phyloP scores from a whole-genome alignment of 2,113 vertebrate genomes.

The Connochaetes taurinus region DNA sequence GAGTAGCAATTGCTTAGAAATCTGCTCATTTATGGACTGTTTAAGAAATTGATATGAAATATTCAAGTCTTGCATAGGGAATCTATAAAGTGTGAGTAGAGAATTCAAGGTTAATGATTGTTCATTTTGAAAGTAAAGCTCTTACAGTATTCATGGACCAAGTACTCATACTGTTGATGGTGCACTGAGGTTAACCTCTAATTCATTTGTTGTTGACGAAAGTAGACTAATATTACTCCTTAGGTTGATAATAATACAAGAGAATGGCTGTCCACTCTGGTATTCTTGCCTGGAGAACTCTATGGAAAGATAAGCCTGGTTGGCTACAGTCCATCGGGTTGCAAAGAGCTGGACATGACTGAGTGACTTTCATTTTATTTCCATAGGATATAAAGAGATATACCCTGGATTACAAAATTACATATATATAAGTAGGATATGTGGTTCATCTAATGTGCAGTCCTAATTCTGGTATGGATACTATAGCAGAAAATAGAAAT shows the following conservation, averaged over 20 bases:
- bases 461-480: neutral
- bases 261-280: neutral
- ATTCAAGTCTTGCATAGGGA: neutral
- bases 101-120: neutral
- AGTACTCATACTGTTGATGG: neutral
- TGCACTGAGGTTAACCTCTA: neutral
- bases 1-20: neutral
- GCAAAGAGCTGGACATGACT: neutral
- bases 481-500: neutral
- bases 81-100: neutral
- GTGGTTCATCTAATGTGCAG: rapidly evolving
- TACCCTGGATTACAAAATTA: neutral
- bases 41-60: neutral
- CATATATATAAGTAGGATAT: neutral
- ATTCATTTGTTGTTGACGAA: neutral
- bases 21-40: neutral
- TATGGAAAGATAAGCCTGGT: neutral
- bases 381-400: neutral
- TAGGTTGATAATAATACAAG: neutral
- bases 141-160: neutral
- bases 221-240: neutral
- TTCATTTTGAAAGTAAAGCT: neutral
- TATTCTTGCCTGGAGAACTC: neutral
- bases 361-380: neutral
- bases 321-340: neutral